phyloP scores from a whole-genome alignment of 2,113 vertebrate species.

The Australoheros scitulus region DNA sequence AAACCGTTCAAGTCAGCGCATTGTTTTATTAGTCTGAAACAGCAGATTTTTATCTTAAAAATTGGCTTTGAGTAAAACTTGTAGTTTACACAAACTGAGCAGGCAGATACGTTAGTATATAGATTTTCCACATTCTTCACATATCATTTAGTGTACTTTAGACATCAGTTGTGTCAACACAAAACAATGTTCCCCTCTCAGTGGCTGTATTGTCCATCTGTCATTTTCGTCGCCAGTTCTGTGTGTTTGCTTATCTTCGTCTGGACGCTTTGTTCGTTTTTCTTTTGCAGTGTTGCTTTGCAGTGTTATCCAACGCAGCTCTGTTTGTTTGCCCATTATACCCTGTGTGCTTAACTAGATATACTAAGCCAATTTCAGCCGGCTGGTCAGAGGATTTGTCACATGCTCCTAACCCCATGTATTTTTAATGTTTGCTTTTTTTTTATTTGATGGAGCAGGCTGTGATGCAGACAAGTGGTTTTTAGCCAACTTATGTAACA shows the following conservation, averaged over 20 bases:
- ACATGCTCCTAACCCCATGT: neutral
- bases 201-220: slow-evolving; percentile 30
- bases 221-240: slow-evolving; percentile 34
- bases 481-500: neutral
- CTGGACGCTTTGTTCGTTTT: slow-evolving; percentile 37
- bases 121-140: slow-evolving; percentile 15
- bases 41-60: slow-evolving; percentile 13
- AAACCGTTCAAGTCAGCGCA: neutral
- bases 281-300: slow-evolving; percentile 18
- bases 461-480: slow-evolving; percentile 4
- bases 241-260: slow-evolving; percentile 44
- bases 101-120: neutral
- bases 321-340: slow-evolving; percentile 40
- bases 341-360: slow-evolving; percentile 37
- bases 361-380: slow-evolving; percentile 13
- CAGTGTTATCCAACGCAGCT: neutral
- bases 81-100: neutral
- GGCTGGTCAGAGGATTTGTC: slow-evolving; percentile 11
- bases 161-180: slow-evolving; percentile 4
- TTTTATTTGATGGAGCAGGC: neutral
- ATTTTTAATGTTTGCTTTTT: slow-evolving; percentile 26
- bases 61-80: slow-evolving; percentile 15
- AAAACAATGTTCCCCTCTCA: neutral
- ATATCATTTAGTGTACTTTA: slow-evolving; percentile 5
- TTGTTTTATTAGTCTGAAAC: neutral